Conservation (phyloP, 2,797 vertebrate species). For the Bradypus variegatus region DNA sequence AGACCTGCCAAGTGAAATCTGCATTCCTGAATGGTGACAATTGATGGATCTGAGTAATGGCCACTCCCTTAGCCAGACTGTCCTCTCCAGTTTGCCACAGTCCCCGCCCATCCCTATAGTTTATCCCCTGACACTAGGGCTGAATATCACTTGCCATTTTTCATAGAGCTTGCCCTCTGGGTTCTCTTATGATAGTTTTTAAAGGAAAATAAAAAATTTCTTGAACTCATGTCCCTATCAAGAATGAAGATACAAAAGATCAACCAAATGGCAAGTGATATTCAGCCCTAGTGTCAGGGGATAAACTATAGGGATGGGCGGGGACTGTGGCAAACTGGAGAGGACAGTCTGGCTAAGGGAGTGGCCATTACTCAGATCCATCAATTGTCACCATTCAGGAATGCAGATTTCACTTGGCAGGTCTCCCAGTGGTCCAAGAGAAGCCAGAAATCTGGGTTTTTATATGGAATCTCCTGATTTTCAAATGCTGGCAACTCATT, state of each 20-base stretch:
- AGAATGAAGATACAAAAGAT: background rate
- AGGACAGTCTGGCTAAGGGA: background rate
- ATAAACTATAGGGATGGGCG: background rate
- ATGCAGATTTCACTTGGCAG: conserved; percentile 50
- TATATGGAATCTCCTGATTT: too few relatives aligned
- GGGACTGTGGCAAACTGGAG: conserved; percentile 3
- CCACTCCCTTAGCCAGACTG: background rate
- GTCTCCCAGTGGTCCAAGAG: conserved; percentile 32
- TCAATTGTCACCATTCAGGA: conserved; percentile 41
- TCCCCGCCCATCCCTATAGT: background rate
- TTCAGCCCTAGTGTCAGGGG: background rate
- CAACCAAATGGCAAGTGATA: background rate
- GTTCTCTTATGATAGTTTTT: background rate
- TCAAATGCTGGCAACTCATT: too few relatives aligned
- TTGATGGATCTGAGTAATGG: background rate
- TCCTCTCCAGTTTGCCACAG: background rate
- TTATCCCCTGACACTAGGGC: background rate
- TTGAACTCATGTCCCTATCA: background rate
- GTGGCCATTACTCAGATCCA: background rate
- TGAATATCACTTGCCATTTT: background rate
- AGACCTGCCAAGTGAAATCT: conserved; percentile 45
- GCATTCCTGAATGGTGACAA: conserved; percentile 49
- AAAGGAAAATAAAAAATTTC: background rate
- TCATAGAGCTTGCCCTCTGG: background rate
- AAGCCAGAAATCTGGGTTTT: conserved; percentile 46